phyloP scores from a whole-genome alignment of 2,888 invertebrate genomes.

The Mesoligia furuncula region DNA sequence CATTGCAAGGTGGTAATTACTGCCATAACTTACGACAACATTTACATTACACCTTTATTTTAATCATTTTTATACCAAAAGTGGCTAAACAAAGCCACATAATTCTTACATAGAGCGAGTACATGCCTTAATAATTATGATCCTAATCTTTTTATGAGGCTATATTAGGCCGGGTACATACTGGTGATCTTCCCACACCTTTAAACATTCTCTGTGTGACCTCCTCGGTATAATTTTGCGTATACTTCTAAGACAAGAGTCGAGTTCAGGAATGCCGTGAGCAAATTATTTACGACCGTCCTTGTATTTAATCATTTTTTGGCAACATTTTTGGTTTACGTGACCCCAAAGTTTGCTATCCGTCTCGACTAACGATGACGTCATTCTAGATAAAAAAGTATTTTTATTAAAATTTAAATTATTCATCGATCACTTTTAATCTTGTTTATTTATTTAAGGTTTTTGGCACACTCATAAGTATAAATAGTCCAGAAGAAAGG shows the following conservation, averaged over 20 bases:
- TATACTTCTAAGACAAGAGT: slow-evolving; percentile 75
- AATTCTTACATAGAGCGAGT: slow-evolving; percentile 24
- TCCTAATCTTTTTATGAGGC: slow-evolving; percentile 53
- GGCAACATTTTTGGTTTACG: slow-evolving; percentile 66
- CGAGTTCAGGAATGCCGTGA: slow-evolving; percentile 57
- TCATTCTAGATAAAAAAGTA: not conserved
- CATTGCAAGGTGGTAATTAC: slow-evolving; percentile 39
- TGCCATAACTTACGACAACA: slow-evolving; percentile 29
- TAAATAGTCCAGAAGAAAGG: not conserved
- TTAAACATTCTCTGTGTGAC: slow-evolving; percentile 66
- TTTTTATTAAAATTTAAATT: not conserved
- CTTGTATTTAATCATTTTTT: slow-evolving; percentile 72
- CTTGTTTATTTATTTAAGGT: not conserved
- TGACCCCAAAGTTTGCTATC: slow-evolving; percentile 60
- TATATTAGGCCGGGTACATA: slow-evolving; percentile 20
- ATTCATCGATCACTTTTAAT: not conserved
- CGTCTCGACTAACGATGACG: slow-evolving; percentile 45
- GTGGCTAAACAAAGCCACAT: slow-evolving; percentile 14
- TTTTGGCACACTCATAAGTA: not conserved
- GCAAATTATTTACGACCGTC: slow-evolving; percentile 67
- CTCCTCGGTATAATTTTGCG: slow-evolving; percentile 59
- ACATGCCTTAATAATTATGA: slow-evolving; percentile 51
- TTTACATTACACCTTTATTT: slow-evolving; percentile 34
- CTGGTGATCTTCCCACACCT: slow-evolving; percentile 37
- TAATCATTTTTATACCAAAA: slow-evolving; percentile 24